Evolutionary conservation across 2,888 invertebrate genomes (phyloP), one percentile per base, ranked within the genome.

Genomic region (Acleris laterana): DNA sequence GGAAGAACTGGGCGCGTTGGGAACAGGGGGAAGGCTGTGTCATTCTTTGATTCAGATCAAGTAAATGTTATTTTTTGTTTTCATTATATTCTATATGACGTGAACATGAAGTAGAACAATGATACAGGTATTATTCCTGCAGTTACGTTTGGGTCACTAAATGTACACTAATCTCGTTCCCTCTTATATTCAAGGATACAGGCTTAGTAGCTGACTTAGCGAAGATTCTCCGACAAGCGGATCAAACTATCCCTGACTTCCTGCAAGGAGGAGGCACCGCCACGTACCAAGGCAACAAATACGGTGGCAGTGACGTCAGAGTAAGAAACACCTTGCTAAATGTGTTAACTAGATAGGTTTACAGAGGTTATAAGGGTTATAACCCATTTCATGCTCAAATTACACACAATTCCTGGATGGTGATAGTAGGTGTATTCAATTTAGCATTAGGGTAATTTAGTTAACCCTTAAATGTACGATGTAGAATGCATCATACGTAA

Each of bases 1-100:
- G 99, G 99, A 0, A 94, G 99, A 71, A 99, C 99, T 5, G 99
- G 99, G 0, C 95, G 99, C 71, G 97, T 99, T 0, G 99, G 99
- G 13, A 97, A 97, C 79, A 93, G 95, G 44, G 99, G 99, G 2
- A 96, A 94, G 71, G 96, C 99, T 0, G 96, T 98, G 0, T 97
- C 98, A 0, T 97, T 99, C 87, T 98, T 94, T 80, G 96, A 98
- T 80, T 77, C 85, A 0, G 93, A 94, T 2, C 77, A 87, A 68
- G 93, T 90, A 75, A 80, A 62, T 32, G 49, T 25, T 25, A 7
- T 20, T 42, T 9, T 13, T 32, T 51, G 7, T 32, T 9, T 9
- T 32, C 28, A 42, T 55, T 11, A 13, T 32, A 44, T 25, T 25
- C 6, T 25, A 32, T 32, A 3, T 32, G 32, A 32, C 11, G 32